Evolutionary conservation across 2,113 vertebrate species (phyloP).

Genomic region (Micronycteris hirsuta): DNA sequence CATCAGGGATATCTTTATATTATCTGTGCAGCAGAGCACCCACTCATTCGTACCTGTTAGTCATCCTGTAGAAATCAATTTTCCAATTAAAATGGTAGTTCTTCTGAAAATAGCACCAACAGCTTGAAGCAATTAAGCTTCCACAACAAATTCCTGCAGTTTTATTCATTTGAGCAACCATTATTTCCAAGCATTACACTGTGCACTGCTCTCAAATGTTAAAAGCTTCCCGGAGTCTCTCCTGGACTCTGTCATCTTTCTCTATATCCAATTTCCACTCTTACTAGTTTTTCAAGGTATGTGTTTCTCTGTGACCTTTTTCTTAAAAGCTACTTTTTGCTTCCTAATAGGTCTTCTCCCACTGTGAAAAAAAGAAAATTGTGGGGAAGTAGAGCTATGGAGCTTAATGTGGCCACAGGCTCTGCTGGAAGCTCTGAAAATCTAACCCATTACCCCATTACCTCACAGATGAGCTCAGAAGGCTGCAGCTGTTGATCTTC

Average conservation of each 20-base stretch:
- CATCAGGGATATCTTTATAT: neutral
- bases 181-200: neutral
- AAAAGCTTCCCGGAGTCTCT: constrained; percentile 12
- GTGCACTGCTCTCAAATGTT: neutral
- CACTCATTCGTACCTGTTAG: constrained; percentile 4
- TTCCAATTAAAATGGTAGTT: constrained; percentile 29
- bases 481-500: neutral
- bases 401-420: neutral
- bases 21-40: neutral
- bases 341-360: constrained; percentile 14
- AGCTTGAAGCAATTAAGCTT: constrained; percentile 33
- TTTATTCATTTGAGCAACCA: neutral
- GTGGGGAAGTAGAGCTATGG: neutral
- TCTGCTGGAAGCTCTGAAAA: constrained; percentile 19
- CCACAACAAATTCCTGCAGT: constrained; percentile 8
- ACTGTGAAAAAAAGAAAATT: neutral
- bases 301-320: constrained; percentile 44
- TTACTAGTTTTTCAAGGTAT: constrained; percentile 14
- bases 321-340: constrained; percentile 28
- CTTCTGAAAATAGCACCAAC: constrained; percentile 9
- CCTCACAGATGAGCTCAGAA: neutral
- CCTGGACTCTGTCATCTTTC: constrained; percentile 1
- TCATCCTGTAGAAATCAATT: constrained; percentile 7
- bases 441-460: neutral
- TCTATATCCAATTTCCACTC: constrained; percentile 26